These are phyloP conservation scores for Leontopithecus rosalia DNA, from an alignment of 2,797 vertebrate species.

Conservation along the genomic window DNA sequence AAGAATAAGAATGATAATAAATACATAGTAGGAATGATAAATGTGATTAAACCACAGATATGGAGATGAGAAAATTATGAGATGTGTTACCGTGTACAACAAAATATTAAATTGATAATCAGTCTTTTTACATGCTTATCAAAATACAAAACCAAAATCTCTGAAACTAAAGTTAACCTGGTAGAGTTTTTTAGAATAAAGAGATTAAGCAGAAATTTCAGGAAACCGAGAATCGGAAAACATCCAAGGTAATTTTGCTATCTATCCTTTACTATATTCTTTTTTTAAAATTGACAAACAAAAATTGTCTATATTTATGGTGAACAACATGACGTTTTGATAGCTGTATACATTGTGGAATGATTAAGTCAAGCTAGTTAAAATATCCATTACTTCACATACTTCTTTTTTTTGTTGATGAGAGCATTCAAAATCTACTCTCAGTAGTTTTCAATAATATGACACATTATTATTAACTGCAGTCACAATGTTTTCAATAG, in stretches of 20 bases:
- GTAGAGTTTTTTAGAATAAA: not conserved
- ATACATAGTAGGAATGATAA: not conserved
- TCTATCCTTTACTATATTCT: not conserved
- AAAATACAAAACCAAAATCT: conserved; percentile 9
- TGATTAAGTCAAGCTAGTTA: not conserved
- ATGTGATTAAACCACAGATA: conserved; percentile 12
- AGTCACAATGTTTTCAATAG: not conserved
- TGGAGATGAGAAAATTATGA: not conserved
- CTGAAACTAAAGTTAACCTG: not conserved
- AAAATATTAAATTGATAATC: conserved; percentile 27
- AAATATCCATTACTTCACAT: not conserved
- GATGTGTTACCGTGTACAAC: not conserved
- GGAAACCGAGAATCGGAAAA: not conserved
- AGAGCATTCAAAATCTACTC: not conserved
- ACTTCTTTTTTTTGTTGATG: not conserved
- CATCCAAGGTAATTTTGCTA: not conserved
- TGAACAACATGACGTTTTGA: not conserved
- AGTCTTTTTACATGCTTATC: not conserved
- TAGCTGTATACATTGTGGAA: not conserved
- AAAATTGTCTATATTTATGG: not conserved
- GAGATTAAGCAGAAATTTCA: not conserved
- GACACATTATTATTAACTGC: not conserved
- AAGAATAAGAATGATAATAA: conserved; percentile 43
- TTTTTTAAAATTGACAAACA: not conserved
- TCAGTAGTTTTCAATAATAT: not conserved